Evolutionary conservation across 2,797 vertebrate genomes (phyloP).

Genomic region (Anguilla megastoma): DNA sequence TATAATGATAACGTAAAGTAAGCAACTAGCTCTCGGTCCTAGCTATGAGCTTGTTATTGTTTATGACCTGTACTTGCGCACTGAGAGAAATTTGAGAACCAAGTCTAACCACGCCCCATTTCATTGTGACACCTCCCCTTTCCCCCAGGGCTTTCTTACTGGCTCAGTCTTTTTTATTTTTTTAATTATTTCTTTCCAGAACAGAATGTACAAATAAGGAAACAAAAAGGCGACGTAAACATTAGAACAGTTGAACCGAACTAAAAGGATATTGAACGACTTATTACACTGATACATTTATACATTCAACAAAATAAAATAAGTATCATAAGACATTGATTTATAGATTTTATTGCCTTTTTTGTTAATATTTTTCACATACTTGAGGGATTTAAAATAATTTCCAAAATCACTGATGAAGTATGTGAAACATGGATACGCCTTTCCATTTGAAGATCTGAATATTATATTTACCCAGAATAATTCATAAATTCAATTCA

Average conservation of each 20-base stretch:
- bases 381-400: no score
- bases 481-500: no score
- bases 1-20: not conserved
- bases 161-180: not conserved
- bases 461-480: no score
- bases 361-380: no score
- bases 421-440: no score
- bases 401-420: no score
- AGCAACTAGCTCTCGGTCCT: not conserved
- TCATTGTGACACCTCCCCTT: not conserved
- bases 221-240: not conserved
- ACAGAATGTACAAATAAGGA: not conserved
- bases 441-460: no score
- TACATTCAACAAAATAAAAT: not conserved
- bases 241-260: not conserved
- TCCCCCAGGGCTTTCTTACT: not conserved
- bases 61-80: slow-evolving; percentile 1
- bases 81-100: not conserved
- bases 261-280: not conserved
- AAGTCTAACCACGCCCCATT: slow-evolving; percentile 1
- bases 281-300: not conserved
- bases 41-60: not conserved
- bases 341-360: no score
- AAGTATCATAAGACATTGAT: no score
- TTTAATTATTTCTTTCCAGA: not conserved